Evolutionary conservation across 2,888 invertebrate species (phyloP), one percentile per base, ranked within the genome.

Genomic region (Eristalis tenax): DNA sequence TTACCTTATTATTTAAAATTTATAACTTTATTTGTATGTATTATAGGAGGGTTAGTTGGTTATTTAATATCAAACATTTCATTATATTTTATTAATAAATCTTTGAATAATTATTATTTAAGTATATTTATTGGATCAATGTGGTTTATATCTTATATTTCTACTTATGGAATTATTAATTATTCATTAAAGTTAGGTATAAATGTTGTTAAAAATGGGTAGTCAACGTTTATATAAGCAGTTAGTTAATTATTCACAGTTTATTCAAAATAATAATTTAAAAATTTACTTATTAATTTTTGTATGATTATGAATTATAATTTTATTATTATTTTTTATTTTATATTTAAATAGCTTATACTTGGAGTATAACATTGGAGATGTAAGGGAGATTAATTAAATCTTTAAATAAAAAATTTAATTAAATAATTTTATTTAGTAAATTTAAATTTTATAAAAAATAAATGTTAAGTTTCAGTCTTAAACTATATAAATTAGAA

Each of bases 141-240:
- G 90, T 95, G 94, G 91, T 94, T 94, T 94, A 92, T 94, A 89
- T 94, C 94, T 66, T 91, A 90, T 91, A 92, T 94, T 90, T 93
- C 93, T 4, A 93, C 93, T 89, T 93, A 93, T 91, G 91, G 93
- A 0, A 76, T 94, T 89, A 94, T 91, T 91, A 93, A 91, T 92
- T 91, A 91, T 92, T 93, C 93, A 91, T 92, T 95, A 91, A 91
- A 89, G 90, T 91, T 93, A 88, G 92, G 94, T 1, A 91, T 92
- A 89, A 90, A 91, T 82, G 91, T 94, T 90, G 88, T 91, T 75
- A 94, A 93, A 91, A 92, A 90, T 94, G 90, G 93, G 94, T 69
- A 92, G 93, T 1, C 93, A 93, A 89, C 93, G 94, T n/a, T 90
- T 94, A 88, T 92, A 91, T 90, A 89, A 88, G 80, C 90, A 92